A percentile compares a stretch with the other conserved stretches of the same genome.
phyloP scores from a whole-genome alignment of 2,797 vertebrate genomes.

The Sebastes ruberrimus region DNA sequence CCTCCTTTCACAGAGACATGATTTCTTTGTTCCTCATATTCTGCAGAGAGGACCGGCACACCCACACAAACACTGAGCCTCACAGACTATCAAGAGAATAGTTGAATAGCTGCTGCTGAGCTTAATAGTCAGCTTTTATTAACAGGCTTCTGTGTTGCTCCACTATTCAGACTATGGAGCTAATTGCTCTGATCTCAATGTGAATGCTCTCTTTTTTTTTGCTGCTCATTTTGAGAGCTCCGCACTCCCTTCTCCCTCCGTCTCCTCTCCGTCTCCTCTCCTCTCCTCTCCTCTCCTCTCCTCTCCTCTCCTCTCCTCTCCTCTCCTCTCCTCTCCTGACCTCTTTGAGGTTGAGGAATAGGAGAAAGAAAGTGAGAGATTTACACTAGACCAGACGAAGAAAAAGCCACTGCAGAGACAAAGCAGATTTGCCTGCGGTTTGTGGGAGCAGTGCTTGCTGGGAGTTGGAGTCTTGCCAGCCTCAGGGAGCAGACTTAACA shows the following conservation, averaged over 20 bases:
- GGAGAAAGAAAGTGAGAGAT: conserved; percentile 27
- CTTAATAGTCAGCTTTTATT: conserved; percentile 55
- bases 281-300: neutral
- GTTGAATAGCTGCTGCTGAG: conserved; percentile 42
- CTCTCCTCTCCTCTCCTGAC: conserved; percentile 1
- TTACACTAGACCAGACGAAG: conserved; percentile 16
- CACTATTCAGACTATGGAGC: conserved; percentile 40
- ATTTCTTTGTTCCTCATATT: conserved; percentile 59
- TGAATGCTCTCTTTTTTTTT: conserved; percentile 44
- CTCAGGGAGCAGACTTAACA: conserved; percentile 12
- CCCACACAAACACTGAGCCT: conserved; percentile 47
- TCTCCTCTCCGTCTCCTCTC: conserved; percentile 2
- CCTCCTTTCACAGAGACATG: conserved; percentile 38
- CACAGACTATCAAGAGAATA: conserved; percentile 3
- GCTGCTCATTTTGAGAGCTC: conserved; percentile 37
- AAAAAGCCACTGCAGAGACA: conserved; percentile 44
- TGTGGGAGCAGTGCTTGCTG: conserved; percentile 42
- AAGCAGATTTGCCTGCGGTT: conserved; percentile 46
- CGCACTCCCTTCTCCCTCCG: neutral
- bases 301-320: neutral
- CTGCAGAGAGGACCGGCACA: conserved; percentile 31
- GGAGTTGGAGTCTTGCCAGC: conserved; percentile 55
- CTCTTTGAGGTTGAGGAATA: conserved; percentile 11
- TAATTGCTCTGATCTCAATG: conserved; percentile 56
- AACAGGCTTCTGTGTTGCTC: conserved; percentile 39